A percentile compares a stretch with the other conserved stretches of the same genome.
phyloP scores from a whole-genome alignment of 2,113 vertebrate species.

The Urocolius indicus region DNA sequence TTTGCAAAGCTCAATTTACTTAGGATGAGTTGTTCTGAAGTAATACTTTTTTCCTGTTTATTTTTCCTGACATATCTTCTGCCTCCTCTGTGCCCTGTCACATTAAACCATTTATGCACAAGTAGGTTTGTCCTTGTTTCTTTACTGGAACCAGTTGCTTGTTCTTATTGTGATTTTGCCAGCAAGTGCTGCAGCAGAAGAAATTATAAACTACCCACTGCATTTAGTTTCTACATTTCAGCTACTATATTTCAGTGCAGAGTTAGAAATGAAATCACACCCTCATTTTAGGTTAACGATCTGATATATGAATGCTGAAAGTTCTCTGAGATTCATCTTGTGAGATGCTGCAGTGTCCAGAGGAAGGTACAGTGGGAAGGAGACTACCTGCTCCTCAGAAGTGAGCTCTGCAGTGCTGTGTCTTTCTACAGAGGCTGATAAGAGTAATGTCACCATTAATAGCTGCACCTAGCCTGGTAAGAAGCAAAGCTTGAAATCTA shows the following conservation, averaged over 20 bases:
- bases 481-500: not conserved
- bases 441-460: not conserved
- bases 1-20: conserved; percentile 3
- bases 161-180: not conserved
- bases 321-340: not conserved
- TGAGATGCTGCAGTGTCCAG: not conserved
- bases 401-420: not conserved
- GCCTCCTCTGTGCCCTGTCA: not conserved
- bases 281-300: not conserved
- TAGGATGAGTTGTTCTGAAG: conserved; percentile 14
- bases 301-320: not conserved
- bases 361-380: not conserved
- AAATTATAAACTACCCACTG: not conserved
- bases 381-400: not conserved
- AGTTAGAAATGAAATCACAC: not conserved
- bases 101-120: conserved; percentile 1
- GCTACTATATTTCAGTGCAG: not conserved
- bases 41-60: conserved; percentile 27
- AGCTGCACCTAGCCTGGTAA: not conserved
- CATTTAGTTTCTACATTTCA: not conserved
- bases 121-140: conserved; percentile 21
- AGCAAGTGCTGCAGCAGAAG: not conserved
- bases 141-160: conserved; percentile 26
- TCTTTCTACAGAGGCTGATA: not conserved
- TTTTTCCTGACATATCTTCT: conserved; percentile 38